Conservation (phyloP, 2,113 vertebrate genomes). For the Hydrolagus affinis region DNA sequence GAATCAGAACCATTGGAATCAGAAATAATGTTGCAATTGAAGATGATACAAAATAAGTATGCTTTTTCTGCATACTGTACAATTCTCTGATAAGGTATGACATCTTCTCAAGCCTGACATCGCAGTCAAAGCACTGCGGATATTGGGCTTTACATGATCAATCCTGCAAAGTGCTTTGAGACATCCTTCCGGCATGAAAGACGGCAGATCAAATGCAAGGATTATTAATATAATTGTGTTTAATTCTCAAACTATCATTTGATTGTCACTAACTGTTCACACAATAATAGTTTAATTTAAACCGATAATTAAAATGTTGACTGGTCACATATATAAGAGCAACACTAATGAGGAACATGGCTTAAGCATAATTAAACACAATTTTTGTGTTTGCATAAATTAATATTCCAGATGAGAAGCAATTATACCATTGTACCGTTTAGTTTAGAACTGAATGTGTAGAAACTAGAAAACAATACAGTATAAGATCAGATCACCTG, state of each 20-base stretch:
- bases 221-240: too few species aligned
- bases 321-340: not conserved
- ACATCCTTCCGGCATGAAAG: too few species aligned
- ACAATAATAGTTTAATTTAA: not conserved
- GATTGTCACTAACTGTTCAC: not conserved
- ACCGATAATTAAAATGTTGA: not conserved
- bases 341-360: not conserved
- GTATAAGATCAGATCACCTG: too few species aligned
- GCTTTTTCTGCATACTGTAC: not conserved
- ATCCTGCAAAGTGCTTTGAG: too few species aligned
- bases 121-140: too few species aligned
- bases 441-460: too few species aligned
- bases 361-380: conserved; percentile 4
- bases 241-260: not conserved
- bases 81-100: too few species aligned
- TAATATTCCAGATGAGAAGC: not conserved
- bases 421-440: not conserved
- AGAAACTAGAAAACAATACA: too few species aligned
- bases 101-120: too few species aligned
- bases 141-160: too few species aligned
- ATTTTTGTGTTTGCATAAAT: not conserved
- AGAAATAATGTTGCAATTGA: not conserved
- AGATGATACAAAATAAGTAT: not conserved
- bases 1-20: not conserved
- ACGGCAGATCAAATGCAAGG: too few species aligned